Conservation (phyloP, 2,113 vertebrate species). For the Proteles cristata region DNA sequence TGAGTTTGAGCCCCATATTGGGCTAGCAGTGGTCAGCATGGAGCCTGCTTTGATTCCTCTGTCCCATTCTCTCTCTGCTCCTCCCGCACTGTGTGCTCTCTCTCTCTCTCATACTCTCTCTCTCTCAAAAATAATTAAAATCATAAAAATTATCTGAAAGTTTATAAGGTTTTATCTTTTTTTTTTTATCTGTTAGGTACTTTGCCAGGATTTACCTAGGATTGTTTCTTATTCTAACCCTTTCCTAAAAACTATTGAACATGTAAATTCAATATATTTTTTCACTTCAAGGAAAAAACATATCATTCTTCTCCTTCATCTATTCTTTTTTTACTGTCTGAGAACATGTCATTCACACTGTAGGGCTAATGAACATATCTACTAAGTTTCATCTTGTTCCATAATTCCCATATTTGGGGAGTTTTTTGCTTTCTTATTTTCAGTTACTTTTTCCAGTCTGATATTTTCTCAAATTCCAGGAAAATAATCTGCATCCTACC, state of each 20-base stretch:
- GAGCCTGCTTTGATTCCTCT: too few relatives aligned
- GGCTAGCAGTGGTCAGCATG: too few relatives aligned
- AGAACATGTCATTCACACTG: not conserved
- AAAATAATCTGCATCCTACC: not conserved
- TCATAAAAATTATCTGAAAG: not conserved
- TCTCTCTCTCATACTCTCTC: too few relatives aligned
- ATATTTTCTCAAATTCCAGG: not conserved
- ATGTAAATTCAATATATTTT: not conserved
- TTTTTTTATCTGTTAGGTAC: not conserved
- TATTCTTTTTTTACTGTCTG: not conserved
- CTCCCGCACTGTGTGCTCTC: too few relatives aligned
- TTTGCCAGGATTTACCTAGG: not conserved
- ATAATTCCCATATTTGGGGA: not conserved
- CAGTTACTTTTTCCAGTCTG: not conserved
- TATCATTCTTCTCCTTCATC: not conserved
- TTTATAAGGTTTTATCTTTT: not conserved
- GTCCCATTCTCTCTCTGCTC: too few relatives aligned
- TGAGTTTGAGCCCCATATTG: too few relatives aligned
- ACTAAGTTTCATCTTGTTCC: not conserved
- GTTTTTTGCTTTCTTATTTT: not conserved
- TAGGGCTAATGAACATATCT: not conserved
- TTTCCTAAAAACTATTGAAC: not conserved
- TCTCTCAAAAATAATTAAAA: too few relatives aligned
- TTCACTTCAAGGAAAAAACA: not conserved
- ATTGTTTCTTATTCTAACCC: not conserved